Evolutionary conservation across 1,140 invertebrate genomes (phyloP), one percentile per base, ranked within the genome.

Genomic region (Lucilia cuprina): DNA sequence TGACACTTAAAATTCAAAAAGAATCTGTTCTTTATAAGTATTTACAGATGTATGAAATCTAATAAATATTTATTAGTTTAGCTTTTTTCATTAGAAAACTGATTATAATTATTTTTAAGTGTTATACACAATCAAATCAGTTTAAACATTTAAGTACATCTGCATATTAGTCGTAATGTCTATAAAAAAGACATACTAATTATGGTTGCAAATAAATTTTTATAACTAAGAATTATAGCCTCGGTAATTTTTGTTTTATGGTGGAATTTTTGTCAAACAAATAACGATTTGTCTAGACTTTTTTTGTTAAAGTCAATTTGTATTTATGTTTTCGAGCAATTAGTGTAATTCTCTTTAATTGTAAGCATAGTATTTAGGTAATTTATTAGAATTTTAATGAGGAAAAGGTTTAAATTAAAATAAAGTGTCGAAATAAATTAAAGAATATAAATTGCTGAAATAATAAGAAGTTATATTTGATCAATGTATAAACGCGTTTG

Each of bases 181-280:
- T 17, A 60, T 60, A 60, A 60, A 60, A 60, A n/a, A n/a, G n/a
- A n/a, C 55, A n/a, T 60, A n/a, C 55, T 60, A 60, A 60, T 60
- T 60, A 60, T 60, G n/a, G n/a, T 60, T 60, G 55, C 55, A 60
- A 55, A 60, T n/a, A 60, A 60, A 60, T 60, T 60, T 60, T n/a
- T n/a, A 60, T 60, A n/a, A 60, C n/a, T 14, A 17, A 60, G 55
- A 60, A 60, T 60, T 17, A 17, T 41, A 41, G 41, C 41, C 2
- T 41, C 41, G 2, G 7, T 41, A 60, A 60, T n/a, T 60, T 60
- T 55, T 9, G 9, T 60, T 60, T 14, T 17, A 60, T 60, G 14
- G 55, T 60, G 13, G 14, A 17, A 17, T n/a, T 17, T 17, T 60
- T 60, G 13, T 60, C n/a, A n/a, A 60, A 60, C 13, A 41, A 8